Evolutionary conservation across 2,888 invertebrate genomes (phyloP), one percentile per base, ranked within the genome.

Genomic region (Neoaliturus tenellus): DNA sequence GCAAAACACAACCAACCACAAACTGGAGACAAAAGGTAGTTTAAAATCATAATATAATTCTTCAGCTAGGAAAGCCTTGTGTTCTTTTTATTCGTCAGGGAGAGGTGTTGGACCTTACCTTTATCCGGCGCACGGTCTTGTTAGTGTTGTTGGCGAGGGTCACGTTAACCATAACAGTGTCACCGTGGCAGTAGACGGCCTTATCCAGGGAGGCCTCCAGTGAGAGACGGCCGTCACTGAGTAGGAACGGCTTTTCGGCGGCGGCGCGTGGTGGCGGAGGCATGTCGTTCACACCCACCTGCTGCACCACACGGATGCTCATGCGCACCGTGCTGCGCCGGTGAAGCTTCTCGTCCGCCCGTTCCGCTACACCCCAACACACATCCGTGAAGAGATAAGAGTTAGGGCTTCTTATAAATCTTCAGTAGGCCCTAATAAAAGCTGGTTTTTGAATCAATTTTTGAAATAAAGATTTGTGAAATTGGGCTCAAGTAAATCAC

Each of bases 231-330:
- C 97, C 97, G 87, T 97, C 96, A 88, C 96, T 96, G 80, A 97
- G 92, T 44, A 97, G 92, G 89, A 97, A 97, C n/a, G 95, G 96
- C 88, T 97, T 97, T 88, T 96, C 96, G 10, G 95, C 94, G 0
- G 93, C 91, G 0, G 94, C 95, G 84, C 94, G 93, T 1, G 97
- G 96, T 23, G 95, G 93, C 0, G 83, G 51, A 67, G 82, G 80
- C 48, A 8, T 85, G 85, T 69, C 84, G 35, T 89, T 6, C 28
- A 90, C 88, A 80, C 88, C 86, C 55, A 89, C 90, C 88, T 93
- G 94, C 89, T 97, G 96, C 33, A 97, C 94, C 82, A 97, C 96
- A 6, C 97, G 92, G 84, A 97, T 96, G 39, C 96, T 96, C 96
- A 97, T 97, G 84, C 95, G 93, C 23, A 97, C 96, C 0, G 95